Base-by-base conservation (phyloP, 1,140 invertebrate species). In the Lordiphosa clarofinis region DNA sequence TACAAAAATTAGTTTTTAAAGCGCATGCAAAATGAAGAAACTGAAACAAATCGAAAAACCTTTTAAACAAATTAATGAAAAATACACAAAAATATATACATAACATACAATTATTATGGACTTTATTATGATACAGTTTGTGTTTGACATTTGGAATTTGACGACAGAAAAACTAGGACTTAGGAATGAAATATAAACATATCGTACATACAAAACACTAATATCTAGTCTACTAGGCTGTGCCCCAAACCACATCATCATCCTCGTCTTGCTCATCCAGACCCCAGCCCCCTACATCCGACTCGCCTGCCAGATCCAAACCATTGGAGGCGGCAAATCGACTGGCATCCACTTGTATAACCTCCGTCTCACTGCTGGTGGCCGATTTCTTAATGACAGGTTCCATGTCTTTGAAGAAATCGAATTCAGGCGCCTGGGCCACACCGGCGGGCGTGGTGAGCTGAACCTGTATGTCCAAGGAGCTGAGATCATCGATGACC, bases 391-490 rank as follows among this genome's bases (percentile, higher is more conserved):
- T 91, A 69, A 96, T 95, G 4, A 95, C 91, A 4, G 95, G 95
- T 68, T 93, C 94, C 95, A 96, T 96, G 78, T 95, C 95, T 48
- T 93, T 93, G 73, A 96, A 96, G 67, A 95, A 95, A 78, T 96
- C 94, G 71, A 94, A 90, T 56, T 94, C 93, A 33, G 63, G 69
- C 47, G 90, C 89, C 31, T 90, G 89, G 6, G 72, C 69, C 42
- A 75, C 65, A 24, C 89, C 89, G 10, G 88, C 73, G 60, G 92
- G 92, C 49, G 53, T 58, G 3, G 78, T 72, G 5, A 63, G 33
- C 39, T 93, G 92, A 79, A 93, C 92, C 84, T 95, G 94, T 40
- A 95, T 95, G 75, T 95, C 94, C 13, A 95, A 89, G 57, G 94
- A 92, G 4, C 91, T 91, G 67, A 95, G 94, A 87, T 93, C 92